These are phyloP conservation scores for Tetramorium simillimum DNA, from an alignment of 1,140 invertebrate species.

Conservation along the genomic window DNA sequence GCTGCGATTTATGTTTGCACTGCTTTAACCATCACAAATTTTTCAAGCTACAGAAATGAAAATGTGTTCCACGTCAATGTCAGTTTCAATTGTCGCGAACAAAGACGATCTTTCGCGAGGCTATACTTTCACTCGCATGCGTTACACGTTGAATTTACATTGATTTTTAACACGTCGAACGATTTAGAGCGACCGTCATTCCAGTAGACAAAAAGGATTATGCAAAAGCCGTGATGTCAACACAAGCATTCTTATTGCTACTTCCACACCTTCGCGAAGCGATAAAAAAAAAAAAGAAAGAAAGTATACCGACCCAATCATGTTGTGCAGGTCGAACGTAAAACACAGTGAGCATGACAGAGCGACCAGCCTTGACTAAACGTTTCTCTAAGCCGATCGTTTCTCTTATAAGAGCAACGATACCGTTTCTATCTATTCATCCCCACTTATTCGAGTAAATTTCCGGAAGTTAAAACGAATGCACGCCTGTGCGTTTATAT, in stretches of 20 bases:
- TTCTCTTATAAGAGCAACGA: constrained; percentile 68
- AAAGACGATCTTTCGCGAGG: not conserved
- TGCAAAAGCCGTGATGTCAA: constrained; percentile 7
- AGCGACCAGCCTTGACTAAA: constrained; percentile 75
- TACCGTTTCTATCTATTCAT: constrained; percentile 65
- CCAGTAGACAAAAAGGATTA: not conserved
- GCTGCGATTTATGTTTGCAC: not conserved
- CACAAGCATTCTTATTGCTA: not conserved
- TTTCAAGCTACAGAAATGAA: not conserved
- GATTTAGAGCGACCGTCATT: not conserved
- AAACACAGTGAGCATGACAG: constrained; percentile 26
- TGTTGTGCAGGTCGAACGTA: constrained; percentile 59
- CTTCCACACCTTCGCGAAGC: not conserved
- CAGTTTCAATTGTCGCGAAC: not conserved
- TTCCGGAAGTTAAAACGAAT: constrained; percentile 8
- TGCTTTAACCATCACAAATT: not conserved
- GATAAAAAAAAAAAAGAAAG: not conserved
- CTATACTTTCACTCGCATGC: not conserved
- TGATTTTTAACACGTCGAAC: not conserved
- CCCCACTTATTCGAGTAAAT: constrained; percentile 52
- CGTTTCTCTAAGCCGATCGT: constrained; percentile 66
- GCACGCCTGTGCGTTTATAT: not conserved
- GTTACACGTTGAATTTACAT: not conserved
- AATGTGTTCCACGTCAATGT: not conserved
- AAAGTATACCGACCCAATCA: constrained; percentile 74